A percentile compares a stretch with the other conserved stretches of the same genome.
Conservation (phyloP, 1,140 invertebrate genomes). For the Nasonia vitripennis region DNA sequence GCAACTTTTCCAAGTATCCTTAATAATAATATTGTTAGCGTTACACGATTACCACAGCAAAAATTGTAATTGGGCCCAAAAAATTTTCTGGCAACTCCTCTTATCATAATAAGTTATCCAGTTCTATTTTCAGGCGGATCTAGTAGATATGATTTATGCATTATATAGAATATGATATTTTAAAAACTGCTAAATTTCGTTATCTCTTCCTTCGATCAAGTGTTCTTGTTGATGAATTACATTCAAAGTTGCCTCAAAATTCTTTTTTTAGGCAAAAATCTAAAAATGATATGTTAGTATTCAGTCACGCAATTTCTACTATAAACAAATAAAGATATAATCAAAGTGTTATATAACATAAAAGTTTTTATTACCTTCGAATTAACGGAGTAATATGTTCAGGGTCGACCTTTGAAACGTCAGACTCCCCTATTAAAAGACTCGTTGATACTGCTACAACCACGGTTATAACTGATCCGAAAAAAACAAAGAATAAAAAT, state of each 20-base stretch:
- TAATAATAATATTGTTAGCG: too few species aligned
- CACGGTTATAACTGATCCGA: conserved; percentile 72
- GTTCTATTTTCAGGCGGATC: too few species aligned
- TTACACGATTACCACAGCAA: too few species aligned
- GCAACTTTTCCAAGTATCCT: too few species aligned
- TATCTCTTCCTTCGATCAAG: too few species aligned
- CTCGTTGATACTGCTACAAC: conserved; percentile 72
- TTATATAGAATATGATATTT: too few species aligned
- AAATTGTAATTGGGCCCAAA: too few species aligned
- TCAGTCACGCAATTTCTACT: background rate
- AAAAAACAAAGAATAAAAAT: conserved; percentile 78
- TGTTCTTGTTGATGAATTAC: background rate
- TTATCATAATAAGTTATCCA: too few species aligned
- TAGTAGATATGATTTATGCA: too few species aligned
- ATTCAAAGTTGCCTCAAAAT: background rate
- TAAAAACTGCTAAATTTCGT: too few species aligned
- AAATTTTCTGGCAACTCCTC: too few species aligned
- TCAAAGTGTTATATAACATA: background rate
- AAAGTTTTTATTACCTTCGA: conserved; percentile 48
- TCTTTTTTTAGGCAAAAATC: conserved; percentile 22
- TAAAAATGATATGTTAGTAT: background rate
- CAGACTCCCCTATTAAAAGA: conserved; percentile 68
- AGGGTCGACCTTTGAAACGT: conserved; percentile 57
- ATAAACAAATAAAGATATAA: background rate
- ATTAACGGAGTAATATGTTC: conserved; percentile 62